Base-by-base conservation (phyloP, 2,113 vertebrate species). In the Nyctibius bracteatus region DNA sequence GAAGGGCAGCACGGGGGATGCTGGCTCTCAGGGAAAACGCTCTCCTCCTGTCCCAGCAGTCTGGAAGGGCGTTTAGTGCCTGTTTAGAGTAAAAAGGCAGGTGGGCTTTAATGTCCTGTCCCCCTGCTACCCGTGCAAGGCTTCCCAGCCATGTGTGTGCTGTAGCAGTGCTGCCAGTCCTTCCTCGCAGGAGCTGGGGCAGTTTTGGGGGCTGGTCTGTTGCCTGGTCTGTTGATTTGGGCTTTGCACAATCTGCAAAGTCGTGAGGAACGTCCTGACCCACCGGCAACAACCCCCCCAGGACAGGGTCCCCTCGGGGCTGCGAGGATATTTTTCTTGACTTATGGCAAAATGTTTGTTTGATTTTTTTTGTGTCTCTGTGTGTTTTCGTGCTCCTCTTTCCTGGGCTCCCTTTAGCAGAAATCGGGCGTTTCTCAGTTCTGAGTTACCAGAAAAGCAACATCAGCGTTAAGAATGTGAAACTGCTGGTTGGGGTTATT, bases 181-280 rank as follows among this genome's bases (percentile, higher is more conserved):
- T 27, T 77, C 49, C 49, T 41, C 5, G 0, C 4, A 5, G 61
- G 61, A 59, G 33, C 33, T 46, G 70, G 61, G 47, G 17, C 6
- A 5, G 41, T 47, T 43, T 10, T 9, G 30, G 44, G 61, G 28
- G 33, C 24, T 35, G 28, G 5, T 39, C 27, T 71, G 31, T 7
- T 37, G 13, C n/a, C n/a, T n/a, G n/a, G n/a, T n/a, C n/a, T n/a
- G n/a, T n/a, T n/a, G n/a, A n/a, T n/a, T n/a, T n/a, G n/a, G n/a
- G n/a, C n/a, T n/a, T n/a, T n/a, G n/a, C n/a, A 30, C 23, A 14
- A 28, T 52, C 37, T 52, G 25, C 51, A 47, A 66, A 83, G 68
- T 61, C 0, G 0, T 0, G 4, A 47, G 27, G 47, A 74, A 27
- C 1, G 1, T n/a, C 43, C 54, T 39, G 61, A 39, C 20, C 31